Evolutionary conservation across 2,797 vertebrate genomes (phyloP).

Genomic region (Channallabes apus): DNA sequence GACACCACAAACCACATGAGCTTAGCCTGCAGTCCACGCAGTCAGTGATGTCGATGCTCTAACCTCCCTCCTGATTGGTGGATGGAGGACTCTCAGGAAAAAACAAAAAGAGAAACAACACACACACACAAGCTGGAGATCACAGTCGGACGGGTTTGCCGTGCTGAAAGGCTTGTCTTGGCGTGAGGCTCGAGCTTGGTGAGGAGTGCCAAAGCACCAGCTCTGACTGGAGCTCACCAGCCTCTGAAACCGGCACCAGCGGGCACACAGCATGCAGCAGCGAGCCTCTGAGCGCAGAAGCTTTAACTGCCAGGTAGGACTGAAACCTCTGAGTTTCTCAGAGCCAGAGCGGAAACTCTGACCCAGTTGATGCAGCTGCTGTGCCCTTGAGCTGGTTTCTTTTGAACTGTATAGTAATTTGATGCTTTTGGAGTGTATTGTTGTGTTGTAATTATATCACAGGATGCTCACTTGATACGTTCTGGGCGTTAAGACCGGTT

Average conservation of each 20-base stretch:
- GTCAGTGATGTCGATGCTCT: conserved; percentile 46
- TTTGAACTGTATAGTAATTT: conserved; percentile 14
- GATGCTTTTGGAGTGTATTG: background rate
- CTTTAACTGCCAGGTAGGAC: conserved; percentile 61
- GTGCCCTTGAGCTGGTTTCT: conserved; percentile 40
- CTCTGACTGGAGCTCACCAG: conserved; percentile 30
- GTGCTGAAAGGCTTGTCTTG: conserved; percentile 34
- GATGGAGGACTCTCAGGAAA: conserved; percentile 10
- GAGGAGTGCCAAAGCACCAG: conserved; percentile 41
- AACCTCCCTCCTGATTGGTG: conserved; percentile 49
- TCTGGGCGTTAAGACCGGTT: background rate
- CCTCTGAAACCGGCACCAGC: conserved; percentile 16
- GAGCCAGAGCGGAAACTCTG: background rate
- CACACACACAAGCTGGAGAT: conserved; percentile 39
- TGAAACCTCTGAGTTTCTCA: conserved; percentile 22
- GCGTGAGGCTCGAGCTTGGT: conserved; percentile 26
- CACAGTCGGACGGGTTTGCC: conserved; percentile 39
- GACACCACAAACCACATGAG: conserved; percentile 25
- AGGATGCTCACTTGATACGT: background rate
- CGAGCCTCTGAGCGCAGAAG: conserved; percentile 46
- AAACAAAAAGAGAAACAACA: background rate
- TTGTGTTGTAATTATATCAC: conserved; percentile 23
- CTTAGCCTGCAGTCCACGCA: conserved; percentile 42
- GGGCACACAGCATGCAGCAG: conserved; percentile 53
- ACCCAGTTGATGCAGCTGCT: background rate